A percentile compares a stretch with the other conserved stretches of the same genome.
Conservation (phyloP, 2,113 vertebrate genomes). For the Gymnogyps californianus region DNA sequence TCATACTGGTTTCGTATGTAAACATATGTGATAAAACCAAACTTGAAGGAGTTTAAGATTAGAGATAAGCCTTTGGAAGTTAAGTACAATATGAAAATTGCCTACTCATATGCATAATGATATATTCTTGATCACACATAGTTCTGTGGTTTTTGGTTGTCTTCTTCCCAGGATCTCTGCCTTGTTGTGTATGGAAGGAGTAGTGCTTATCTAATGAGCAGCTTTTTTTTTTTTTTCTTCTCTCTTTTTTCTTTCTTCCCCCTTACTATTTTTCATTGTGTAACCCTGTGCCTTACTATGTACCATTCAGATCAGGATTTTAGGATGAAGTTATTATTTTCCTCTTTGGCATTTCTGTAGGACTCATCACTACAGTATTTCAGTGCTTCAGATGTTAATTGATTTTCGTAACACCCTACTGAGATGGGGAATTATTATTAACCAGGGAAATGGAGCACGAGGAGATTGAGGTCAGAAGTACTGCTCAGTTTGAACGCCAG, state of each 20-base stretch:
- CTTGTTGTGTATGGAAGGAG: not conserved
- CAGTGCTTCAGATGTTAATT: constrained; percentile 30
- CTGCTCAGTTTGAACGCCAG: not conserved
- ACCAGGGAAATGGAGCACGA: constrained; percentile 24
- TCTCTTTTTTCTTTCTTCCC: not conserved
- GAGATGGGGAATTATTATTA: constrained; percentile 19
- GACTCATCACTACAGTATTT: not conserved
- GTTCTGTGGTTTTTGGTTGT: not conserved
- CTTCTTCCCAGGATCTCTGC: not conserved
- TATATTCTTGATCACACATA: not conserved
- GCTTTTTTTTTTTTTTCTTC: too few relatives aligned
- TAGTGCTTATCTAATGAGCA: not conserved
- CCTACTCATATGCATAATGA: not conserved
- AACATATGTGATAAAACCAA: not conserved
- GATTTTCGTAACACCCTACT: constrained; percentile 20
- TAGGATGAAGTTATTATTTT: not conserved
- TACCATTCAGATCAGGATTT: not conserved
- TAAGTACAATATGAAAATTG: not conserved
- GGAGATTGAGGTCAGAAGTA: constrained; percentile 12
- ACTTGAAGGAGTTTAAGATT: not conserved
- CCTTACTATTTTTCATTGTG: not conserved
- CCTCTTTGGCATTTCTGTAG: not conserved
- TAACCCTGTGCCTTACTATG: not conserved
- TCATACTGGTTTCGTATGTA: rapidly evolving
- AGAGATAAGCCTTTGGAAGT: not conserved